Conservation (phyloP, 2,113 vertebrate species). For the Carassius gibelio region DNA sequence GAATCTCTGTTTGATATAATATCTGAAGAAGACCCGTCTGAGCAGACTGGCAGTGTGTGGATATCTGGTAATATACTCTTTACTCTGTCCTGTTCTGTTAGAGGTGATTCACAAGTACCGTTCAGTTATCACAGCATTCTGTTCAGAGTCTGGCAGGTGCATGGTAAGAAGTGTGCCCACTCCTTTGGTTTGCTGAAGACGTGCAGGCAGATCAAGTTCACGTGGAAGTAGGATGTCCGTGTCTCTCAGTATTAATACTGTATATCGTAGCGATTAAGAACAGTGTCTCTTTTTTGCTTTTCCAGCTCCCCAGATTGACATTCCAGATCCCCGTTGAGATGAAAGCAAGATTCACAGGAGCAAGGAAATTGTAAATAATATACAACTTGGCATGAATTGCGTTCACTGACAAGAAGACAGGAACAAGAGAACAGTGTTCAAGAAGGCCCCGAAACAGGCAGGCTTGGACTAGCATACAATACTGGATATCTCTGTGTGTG, state of each 20-base stretch:
- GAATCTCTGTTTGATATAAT: constrained; percentile 47
- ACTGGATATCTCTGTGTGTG: constrained; percentile 46
- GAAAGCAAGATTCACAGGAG: constrained; percentile 33
- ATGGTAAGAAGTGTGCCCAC: constrained; percentile 44
- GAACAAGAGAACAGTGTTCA: constrained; percentile 39
- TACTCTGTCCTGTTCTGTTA: constrained; percentile 40
- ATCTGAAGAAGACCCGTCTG: constrained; percentile 38
- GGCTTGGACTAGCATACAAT: constrained; percentile 53
- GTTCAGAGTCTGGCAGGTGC: constrained; percentile 32
- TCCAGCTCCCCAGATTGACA: constrained; percentile 5
- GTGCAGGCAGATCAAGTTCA: constrained; percentile 20
- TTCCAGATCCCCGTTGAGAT: constrained; percentile 27
- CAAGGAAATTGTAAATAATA: constrained; percentile 30
- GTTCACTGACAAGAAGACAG: constrained; percentile 36
- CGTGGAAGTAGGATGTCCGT: constrained; percentile 19
- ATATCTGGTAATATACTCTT: constrained; percentile 44
- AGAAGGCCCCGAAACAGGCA: constrained; percentile 43
- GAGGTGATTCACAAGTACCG: constrained; percentile 39
- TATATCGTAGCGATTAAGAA: constrained; percentile 26
- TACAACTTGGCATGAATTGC: constrained; percentile 35
- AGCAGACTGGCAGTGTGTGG: constrained; percentile 32
- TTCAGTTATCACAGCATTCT: constrained; percentile 50
- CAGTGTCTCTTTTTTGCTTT: constrained; percentile 16
- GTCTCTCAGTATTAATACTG: constrained; percentile 30
- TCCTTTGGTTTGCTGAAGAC: constrained; percentile 43